Conservation (phyloP, 2,888 invertebrate species). For the Xanthia togata region DNA sequence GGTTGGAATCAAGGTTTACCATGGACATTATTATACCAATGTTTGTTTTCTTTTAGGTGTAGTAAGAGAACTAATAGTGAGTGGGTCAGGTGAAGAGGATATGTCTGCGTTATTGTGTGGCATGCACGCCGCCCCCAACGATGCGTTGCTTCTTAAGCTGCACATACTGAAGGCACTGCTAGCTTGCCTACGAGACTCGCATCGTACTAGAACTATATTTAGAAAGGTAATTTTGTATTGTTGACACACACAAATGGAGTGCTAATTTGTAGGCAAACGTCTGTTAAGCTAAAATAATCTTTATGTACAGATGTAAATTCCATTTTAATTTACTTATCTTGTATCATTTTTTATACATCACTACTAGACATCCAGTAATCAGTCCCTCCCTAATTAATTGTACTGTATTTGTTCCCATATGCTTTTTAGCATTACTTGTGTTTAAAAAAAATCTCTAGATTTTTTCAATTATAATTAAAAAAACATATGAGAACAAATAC, state of each 20-base stretch:
- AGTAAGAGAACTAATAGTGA: slow-evolving; percentile 96
- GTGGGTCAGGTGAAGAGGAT: slow-evolving; percentile 98
- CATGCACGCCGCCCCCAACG: slow-evolving; percentile 96
- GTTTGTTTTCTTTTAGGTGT: slow-evolving; percentile 89
- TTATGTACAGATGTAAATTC: neutral
- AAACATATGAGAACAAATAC: no score
- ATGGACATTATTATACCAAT: neutral
- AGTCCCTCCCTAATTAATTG: no score
- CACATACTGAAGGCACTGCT: slow-evolving; percentile 97
- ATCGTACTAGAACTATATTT: slow-evolving; percentile 98
- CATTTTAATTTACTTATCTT: no score
- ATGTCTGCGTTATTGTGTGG: slow-evolving; percentile 97
- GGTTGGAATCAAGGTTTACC: no score
- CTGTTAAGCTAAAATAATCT: neutral
- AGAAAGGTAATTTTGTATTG: slow-evolving; percentile 92
- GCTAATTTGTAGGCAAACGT: neutral
- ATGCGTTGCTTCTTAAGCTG: slow-evolving; percentile 95
- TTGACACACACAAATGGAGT: neutral
- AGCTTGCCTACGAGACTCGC: slow-evolving; percentile 97
- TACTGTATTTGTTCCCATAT: no score
- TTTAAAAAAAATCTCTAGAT: no score
- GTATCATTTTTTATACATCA: no score
- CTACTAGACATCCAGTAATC: no score
- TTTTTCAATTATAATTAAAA: no score
- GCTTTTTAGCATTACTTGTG: no score